Percentiles rank a stretch among this genome's conserved stretches.
Conservation (phyloP, 2,797 vertebrate species). For the Numenius phaeopus region DNA sequence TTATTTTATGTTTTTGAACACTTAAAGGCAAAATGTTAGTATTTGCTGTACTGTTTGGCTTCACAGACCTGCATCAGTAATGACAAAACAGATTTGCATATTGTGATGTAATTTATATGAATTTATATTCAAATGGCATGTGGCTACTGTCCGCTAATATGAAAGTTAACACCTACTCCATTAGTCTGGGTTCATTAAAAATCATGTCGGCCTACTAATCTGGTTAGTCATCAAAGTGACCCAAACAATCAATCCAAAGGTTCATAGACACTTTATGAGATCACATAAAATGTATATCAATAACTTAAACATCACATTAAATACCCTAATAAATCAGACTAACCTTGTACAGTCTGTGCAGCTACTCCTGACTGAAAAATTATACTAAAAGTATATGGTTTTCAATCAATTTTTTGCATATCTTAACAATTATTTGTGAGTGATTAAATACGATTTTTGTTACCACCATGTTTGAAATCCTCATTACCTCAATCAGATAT, state of each 20-base stretch:
- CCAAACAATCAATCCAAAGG: neutral
- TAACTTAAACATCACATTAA: neutral
- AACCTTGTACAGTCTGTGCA: neutral
- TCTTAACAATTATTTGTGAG: neutral
- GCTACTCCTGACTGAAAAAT: neutral
- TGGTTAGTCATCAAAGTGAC: neutral
- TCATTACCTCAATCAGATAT: neutral
- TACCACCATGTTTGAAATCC: neutral
- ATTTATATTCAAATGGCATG: constrained; percentile 21
- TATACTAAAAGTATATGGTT: neutral
- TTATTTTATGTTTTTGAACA: constrained; percentile 86
- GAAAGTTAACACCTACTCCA: constrained; percentile 35
- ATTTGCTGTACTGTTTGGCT: constrained; percentile 67
- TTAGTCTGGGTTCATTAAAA: constrained; percentile 19
- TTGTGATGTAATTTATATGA: constrained; percentile 58
- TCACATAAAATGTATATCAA: neutral
- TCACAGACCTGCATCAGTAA: constrained; percentile 67
- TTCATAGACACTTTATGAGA: constrained; percentile 21
- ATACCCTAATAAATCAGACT: neutral
- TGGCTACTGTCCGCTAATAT: constrained; percentile 45
- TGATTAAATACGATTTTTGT: neutral
- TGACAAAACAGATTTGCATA: constrained; percentile 75
- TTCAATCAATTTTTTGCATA: neutral
- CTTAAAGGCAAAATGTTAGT: constrained; percentile 79
- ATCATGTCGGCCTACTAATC: neutral